Evolutionary conservation across 2,113 vertebrate species (phyloP).

Genomic region (Pterocles orientalis): DNA sequence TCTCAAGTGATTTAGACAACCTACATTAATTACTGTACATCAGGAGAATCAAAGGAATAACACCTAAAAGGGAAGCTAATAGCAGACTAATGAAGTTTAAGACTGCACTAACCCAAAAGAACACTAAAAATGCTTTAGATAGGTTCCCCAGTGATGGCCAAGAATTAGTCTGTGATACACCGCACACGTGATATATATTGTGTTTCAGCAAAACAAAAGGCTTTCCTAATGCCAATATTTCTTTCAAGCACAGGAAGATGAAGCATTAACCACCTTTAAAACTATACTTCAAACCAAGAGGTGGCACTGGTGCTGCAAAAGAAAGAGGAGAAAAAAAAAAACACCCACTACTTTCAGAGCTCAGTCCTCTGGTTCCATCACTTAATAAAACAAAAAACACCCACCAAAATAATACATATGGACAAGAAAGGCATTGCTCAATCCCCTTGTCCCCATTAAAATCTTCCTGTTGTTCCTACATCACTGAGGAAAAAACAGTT

Average conservation of each 20-base stretch:
- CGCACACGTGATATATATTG: not conserved
- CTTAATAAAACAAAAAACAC: not conserved
- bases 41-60: not conserved
- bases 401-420: not conserved
- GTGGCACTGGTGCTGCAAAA: not conserved
- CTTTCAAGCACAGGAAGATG: not conserved
- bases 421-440: not conserved
- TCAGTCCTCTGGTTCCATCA: not conserved
- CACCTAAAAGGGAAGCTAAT: not conserved
- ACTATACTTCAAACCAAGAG: not conserved
- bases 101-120: not conserved
- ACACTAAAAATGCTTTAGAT: not conserved
- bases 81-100: not conserved
- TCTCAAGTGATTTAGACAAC: not conserved
- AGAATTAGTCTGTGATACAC: not conserved
- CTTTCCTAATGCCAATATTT: not conserved
- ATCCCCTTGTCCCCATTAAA: not conserved
- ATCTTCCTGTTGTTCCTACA: not conserved
- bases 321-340: not conserved
- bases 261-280: not conserved
- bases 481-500: not conserved
- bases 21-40: not conserved
- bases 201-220: not conserved
- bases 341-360: not conserved
- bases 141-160: not conserved